phyloP scores from a whole-genome alignment of 2,113 vertebrate species.

The Caranx melampygus region DNA sequence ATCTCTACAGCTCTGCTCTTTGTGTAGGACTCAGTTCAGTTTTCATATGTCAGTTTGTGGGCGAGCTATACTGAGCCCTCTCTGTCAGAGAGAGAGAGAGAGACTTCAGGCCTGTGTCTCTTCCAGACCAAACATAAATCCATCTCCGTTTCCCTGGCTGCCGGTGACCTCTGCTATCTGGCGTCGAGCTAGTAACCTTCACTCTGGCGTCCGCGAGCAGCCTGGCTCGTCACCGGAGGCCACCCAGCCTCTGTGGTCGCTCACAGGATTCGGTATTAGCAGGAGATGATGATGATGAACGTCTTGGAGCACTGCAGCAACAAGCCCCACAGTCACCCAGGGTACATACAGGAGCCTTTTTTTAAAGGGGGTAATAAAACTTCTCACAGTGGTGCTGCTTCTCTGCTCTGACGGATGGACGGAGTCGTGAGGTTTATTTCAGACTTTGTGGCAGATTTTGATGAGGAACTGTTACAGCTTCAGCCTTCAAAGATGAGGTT shows the following conservation, averaged over 20 bases:
- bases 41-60: slow-evolving; percentile 35
- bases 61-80: slow-evolving; percentile 34
- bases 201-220: slow-evolving; percentile 52
- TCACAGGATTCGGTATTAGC: slow-evolving; percentile 43
- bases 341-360: slow-evolving; percentile 16
- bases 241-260: slow-evolving; percentile 68
- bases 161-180: slow-evolving; percentile 63
- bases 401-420: not conserved
- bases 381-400: slow-evolving; percentile 22
- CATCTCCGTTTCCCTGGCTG: slow-evolving; percentile 51
- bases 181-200: slow-evolving; percentile 50
- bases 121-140: slow-evolving; percentile 75
- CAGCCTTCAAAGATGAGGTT: not conserved
- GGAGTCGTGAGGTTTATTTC: not conserved
- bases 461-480: not conserved
- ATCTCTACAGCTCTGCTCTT: slow-evolving; percentile 8
- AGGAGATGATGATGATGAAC: slow-evolving; percentile 39
- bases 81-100: slow-evolving; percentile 32
- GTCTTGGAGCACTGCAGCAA: slow-evolving; percentile 11
- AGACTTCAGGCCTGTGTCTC: slow-evolving; percentile 45
- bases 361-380: slow-evolving; percentile 39
- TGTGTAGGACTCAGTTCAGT: slow-evolving; percentile 9
- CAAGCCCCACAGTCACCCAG: slow-evolving; percentile 13
- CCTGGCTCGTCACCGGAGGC: slow-evolving; percentile 54
- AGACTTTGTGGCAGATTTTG: not conserved